Evolutionary conservation across 2,113 vertebrate species (phyloP).

Genomic region (Cariama cristata): DNA sequence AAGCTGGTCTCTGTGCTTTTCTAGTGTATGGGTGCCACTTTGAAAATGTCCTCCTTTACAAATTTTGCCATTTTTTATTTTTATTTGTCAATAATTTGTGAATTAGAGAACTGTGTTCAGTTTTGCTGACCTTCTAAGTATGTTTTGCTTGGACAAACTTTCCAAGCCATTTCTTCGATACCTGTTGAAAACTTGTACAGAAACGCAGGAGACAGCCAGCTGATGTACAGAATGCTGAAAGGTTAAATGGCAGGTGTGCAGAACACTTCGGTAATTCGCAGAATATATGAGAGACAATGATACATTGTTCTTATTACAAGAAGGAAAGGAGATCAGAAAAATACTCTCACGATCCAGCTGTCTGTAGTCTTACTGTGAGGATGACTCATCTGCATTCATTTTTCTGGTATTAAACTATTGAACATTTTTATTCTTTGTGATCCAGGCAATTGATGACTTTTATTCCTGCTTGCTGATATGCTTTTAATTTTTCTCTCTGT

Average conservation of each 20-base stretch:
- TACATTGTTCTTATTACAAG: not conserved
- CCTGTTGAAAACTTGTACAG: not conserved
- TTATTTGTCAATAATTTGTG: not conserved
- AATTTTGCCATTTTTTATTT: not conserved
- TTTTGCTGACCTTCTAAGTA: not conserved
- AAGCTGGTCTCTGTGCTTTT: not conserved
- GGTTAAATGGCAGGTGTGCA: not conserved
- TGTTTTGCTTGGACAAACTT: not conserved
- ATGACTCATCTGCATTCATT: constrained; percentile 14
- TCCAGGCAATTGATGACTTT: not conserved
- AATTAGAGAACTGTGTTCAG: not conserved
- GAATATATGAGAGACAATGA: not conserved
- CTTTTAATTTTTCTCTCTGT: not conserved
- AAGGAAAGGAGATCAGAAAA: constrained; percentile 5
- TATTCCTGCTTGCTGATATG: not conserved
- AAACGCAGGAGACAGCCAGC: not conserved
- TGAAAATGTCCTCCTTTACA: not conserved
- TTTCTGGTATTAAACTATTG: not conserved
- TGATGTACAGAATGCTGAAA: not conserved
- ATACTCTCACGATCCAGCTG: not conserved
- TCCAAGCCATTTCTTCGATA: not conserved
- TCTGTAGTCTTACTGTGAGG: not conserved
- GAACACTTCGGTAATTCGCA: not conserved
- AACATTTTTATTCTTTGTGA: constrained; percentile 8
- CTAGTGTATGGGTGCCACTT: not conserved